phyloP scores from a whole-genome alignment of 2,113 vertebrate species.

The Gambusia holbrooki region DNA sequence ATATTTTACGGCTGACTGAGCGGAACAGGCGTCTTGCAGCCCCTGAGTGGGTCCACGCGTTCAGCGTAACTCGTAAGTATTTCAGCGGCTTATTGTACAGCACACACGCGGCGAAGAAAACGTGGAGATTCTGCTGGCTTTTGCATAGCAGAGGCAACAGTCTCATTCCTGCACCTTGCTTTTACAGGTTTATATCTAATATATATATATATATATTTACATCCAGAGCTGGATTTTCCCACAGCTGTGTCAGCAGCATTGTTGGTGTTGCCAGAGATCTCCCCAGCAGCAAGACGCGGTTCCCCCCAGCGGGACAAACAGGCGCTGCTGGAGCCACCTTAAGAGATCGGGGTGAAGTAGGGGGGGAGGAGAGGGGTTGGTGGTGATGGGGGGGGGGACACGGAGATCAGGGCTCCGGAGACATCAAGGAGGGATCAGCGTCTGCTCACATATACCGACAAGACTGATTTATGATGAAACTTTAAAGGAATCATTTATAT shows the following conservation, averaged over 20 bases:
- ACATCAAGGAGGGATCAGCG: constrained; percentile 84
- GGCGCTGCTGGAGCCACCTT: constrained; percentile 69
- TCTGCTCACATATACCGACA: constrained; percentile 83
- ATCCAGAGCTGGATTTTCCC: constrained; percentile 5
- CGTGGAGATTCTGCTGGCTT: neutral
- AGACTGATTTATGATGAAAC: constrained; percentile 91
- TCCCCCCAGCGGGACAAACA: constrained; percentile 69
- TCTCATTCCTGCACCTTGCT: neutral
- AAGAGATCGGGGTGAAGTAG: constrained; percentile 40
- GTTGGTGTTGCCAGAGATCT: constrained; percentile 25
- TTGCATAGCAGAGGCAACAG: neutral
- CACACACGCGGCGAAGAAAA: neutral
- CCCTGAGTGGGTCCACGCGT: neutral
- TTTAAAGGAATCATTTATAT: constrained; percentile 94
- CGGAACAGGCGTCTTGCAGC: neutral
- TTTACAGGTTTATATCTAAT: neutral
- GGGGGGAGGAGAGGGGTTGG: neutral
- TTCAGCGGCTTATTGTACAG: too few relatives aligned
- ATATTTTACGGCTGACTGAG: neutral
- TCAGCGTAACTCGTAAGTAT: neutral
- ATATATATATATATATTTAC: neutral
- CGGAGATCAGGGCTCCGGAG: constrained; percentile 72
- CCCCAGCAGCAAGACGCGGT: neutral
- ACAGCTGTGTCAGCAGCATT: constrained; percentile 31
- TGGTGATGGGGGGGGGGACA: constrained; percentile 16